Conservation (phyloP, 2,797 vertebrate genomes). For the Dryobates pubescens region DNA sequence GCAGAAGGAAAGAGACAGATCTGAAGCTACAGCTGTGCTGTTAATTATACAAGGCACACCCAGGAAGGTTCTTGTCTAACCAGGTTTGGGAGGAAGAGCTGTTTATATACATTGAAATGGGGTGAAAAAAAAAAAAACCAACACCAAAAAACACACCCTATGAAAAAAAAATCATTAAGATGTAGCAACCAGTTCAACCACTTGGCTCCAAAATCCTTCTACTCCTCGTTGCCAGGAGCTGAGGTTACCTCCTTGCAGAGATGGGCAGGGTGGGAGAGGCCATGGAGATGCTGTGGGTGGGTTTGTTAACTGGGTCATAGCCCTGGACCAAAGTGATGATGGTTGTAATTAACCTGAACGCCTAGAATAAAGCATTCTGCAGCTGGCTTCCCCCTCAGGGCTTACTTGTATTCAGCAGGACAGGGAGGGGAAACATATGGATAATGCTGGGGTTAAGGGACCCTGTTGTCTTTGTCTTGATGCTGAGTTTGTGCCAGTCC, state of each 20-base stretch:
- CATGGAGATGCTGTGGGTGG: conserved; percentile 10
- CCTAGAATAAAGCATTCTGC: conserved; percentile 55
- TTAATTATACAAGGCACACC: conserved; percentile 78
- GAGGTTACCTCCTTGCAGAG: conserved; percentile 35
- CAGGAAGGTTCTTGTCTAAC: conserved; percentile 77
- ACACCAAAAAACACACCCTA: background rate
- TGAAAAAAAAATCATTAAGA: conserved; percentile 22
- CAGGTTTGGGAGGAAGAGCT: conserved; percentile 74
- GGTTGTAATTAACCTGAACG: conserved; percentile 50
- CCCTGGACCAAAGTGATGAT: conserved; percentile 27
- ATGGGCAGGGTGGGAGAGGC: conserved; percentile 33
- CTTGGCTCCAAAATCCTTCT: conserved; percentile 64
- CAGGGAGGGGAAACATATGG: background rate
- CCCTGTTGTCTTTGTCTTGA: conserved; percentile 13
- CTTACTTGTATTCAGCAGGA: background rate
- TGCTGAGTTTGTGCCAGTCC: background rate
- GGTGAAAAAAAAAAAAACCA: background rate
- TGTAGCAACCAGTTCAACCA: conserved; percentile 66
- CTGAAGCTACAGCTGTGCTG: conserved; percentile 62
- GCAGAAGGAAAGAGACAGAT: conserved; percentile 41
- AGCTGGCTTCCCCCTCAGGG: conserved; percentile 1
- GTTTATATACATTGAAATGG: conserved; percentile 63
- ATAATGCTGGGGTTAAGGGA: background rate
- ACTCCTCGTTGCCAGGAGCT: background rate
- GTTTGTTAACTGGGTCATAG: conserved; percentile 66